phyloP scores from a whole-genome alignment of 1,140 invertebrate genomes.

The Maniola jurtina region DNA sequence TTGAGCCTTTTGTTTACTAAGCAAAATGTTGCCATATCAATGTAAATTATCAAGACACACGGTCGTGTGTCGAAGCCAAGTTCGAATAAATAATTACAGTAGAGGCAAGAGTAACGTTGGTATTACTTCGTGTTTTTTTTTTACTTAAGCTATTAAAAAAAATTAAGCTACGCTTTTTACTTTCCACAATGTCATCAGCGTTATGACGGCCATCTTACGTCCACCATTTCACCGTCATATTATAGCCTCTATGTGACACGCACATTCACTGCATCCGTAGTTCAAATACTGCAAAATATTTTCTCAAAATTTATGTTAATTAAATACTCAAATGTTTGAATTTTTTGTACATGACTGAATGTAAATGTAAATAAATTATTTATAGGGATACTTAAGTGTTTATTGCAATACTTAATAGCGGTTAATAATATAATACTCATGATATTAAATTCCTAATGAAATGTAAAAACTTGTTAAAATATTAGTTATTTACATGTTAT shows the following conservation, averaged over 20 bases:
- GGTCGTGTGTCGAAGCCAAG: too few relatives aligned
- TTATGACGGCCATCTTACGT: too few relatives aligned
- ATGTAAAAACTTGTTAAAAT: slow-evolving; percentile 7
- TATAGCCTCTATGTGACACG: too few relatives aligned
- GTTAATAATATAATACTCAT: slow-evolving; percentile 60
- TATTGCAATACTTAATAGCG: slow-evolving; percentile 49
- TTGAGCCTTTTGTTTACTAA: not conserved
- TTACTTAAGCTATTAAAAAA: too few relatives aligned
- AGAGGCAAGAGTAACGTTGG: too few relatives aligned
- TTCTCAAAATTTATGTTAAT: not conserved
- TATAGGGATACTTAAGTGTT: slow-evolving; percentile 46
- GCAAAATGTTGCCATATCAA: slow-evolving; percentile 13
- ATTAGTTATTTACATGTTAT: not conserved
- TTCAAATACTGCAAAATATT: too few relatives aligned
- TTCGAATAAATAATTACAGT: too few relatives aligned
- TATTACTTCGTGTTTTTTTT: not conserved
- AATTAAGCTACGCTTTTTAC: not conserved
- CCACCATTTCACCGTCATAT: too few relatives aligned
- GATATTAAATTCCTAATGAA: slow-evolving; percentile 16
- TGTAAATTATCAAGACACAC: too few relatives aligned
- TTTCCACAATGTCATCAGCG: too few relatives aligned
- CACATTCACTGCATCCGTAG: too few relatives aligned
- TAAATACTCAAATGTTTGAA: slow-evolving; percentile 13
- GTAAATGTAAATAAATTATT: slow-evolving; percentile 67
- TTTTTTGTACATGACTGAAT: slow-evolving; percentile 57